Evolutionary conservation across 2,888 invertebrate genomes (phyloP), one percentile per base, ranked within the genome.

Genomic region (Ormyrus labotus): DNA sequence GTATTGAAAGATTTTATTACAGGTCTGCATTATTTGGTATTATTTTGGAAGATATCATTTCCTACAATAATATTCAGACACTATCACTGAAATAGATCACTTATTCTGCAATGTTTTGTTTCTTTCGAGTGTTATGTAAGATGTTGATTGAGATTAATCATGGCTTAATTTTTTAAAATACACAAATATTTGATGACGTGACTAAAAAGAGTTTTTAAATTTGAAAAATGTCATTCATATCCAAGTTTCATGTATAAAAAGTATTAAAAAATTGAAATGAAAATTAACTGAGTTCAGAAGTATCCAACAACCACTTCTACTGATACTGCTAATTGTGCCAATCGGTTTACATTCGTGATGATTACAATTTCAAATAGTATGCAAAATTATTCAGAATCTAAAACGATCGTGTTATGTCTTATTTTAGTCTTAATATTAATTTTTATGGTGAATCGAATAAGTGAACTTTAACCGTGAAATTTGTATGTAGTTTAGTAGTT

Each of bases 51-150:
- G 64, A 67, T 68, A 65, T 34, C 34, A 34, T 34, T 34, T 34
- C 34, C 19, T 0, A 34, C 34, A 34, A 34, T 34, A 34, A 34
- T 34, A 34, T 34, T 34, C 34, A 34, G 34, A 34, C 34, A 34
- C 34, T 34, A 34, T 34, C 34, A 34, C 34, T 34, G 34, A 34
- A 34, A 13, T 13, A 69, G 48, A 69, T 45, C 61, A 77, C 13
- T 63, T 51, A 55, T 64, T 48, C 13, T 5, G 2, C n/a, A 63
- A 71, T 60, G 5, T 58, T 64, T 72, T 81, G 75, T 72, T 81
- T 76, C 78, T 76, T 83, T 80, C 48, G 61, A 47, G 78, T 83
- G 84, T 87, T 87, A 87, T 84, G 80, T 87, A 87, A 87, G 86
- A 87, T 81, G 78, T 82, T 83, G 84, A 84, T 83, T 83, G 61